Evolutionary conservation across 1,140 invertebrate species (phyloP).

Genomic region (Micrasema minimum): DNA sequence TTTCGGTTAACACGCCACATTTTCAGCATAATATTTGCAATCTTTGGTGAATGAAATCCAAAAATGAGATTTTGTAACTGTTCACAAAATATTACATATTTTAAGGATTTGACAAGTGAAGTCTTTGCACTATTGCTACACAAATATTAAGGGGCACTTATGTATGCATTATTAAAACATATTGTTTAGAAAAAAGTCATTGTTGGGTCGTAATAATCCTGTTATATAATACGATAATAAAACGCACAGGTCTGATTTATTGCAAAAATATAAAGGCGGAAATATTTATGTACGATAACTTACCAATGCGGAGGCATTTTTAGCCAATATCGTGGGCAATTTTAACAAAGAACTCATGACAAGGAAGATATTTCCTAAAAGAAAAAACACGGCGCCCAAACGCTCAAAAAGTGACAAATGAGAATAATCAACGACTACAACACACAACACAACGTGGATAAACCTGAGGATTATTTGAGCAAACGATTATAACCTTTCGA

Average conservation of each 20-base stretch:
- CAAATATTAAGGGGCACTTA: too few species aligned
- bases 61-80: too few species aligned
- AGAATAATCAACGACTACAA: conserved; percentile 1
- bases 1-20: too few species aligned
- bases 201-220: conserved; percentile 21
- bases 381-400: conserved; percentile 40
- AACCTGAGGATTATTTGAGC: neutral
- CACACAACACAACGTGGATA: neutral
- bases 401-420: conserved; percentile 24
- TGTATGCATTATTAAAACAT: conserved; percentile 10
- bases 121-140: too few species aligned
- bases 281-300: conserved; percentile 6
- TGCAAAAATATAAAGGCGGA: neutral
- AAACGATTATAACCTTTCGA: conserved; percentile 15
- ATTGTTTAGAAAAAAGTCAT: conserved; percentile 6
- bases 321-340: conserved; percentile 40
- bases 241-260: neutral
- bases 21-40: too few species aligned
- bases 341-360: conserved; percentile 41
- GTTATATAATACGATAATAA: conserved; percentile 32
- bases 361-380: conserved; percentile 24
- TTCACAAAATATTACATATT: too few species aligned
- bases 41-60: too few species aligned
- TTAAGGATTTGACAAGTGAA: too few species aligned
- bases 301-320: conserved; percentile 36